Base-by-base conservation (phyloP, 2,797 vertebrate genomes). In the Chanos chanos region DNA sequence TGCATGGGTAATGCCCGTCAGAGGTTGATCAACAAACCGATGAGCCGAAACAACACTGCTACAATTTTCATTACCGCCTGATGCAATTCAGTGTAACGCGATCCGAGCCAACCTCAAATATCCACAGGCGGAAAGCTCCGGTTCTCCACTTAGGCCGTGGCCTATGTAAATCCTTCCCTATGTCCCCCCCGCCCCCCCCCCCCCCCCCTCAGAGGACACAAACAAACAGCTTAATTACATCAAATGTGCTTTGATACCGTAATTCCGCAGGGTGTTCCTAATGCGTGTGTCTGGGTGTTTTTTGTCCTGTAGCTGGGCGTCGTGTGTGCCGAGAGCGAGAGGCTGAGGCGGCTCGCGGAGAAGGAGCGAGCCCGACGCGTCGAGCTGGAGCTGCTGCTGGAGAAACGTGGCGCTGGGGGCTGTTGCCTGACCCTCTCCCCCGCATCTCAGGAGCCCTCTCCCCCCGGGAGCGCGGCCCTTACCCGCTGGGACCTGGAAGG, bases 271-370 rank as follows among this genome's bases (percentile, higher is more conserved):
- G 37, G 50, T 56, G 57, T 63, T 59, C 47, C 43, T 71, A 71
- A 74, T 61, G 24, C 56, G 52, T 70, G 33, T 50, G 1, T 54
- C 41, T 73, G 19, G 72, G 37, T 74, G 43, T 75, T 43, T 77
- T 28, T 72, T 68, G 56, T 59, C 69, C 62, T 75, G 18, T 66
- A 91, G 90, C 67, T 90, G 61, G 79, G 73, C 41, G 61, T 75
- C 59, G 73, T 87, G 64, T 77, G 73, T 43, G 44, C 71, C 53
- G 84, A 89, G 77, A 87, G 87, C 53, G 65, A 76, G 66, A 61
- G 27, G 77, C 80, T 72, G 72, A 68, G 71, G 74, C 77, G 81
- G 73, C 75, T 87, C n/a, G n/a, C n/a, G 71, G 80, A 83, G 64
- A 75, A 83, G 65, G 79, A 88, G 68, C 81, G 76, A 73, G 77